phyloP scores from a whole-genome alignment of 2,797 vertebrate genomes.

The Acanthopagrus latus region DNA sequence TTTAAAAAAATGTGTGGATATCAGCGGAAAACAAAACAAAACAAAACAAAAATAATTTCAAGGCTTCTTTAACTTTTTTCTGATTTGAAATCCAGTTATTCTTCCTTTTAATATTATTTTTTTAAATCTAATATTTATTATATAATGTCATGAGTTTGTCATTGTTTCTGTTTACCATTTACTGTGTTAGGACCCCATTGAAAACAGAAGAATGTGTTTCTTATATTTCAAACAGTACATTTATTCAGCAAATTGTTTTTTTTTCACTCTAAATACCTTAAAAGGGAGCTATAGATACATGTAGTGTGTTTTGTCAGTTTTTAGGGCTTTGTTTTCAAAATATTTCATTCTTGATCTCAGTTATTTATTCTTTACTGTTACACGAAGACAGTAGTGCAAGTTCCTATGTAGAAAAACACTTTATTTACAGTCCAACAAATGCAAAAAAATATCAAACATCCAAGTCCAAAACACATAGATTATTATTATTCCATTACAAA shows the following conservation, averaged over 20 bases:
- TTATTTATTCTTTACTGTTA: slow-evolving; percentile 4
- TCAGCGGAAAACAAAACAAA: not conserved
- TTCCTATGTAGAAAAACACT: slow-evolving; percentile 58
- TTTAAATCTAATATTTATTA: not conserved
- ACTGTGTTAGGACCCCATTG: not conserved
- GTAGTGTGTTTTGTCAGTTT: not conserved
- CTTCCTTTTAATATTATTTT: not conserved
- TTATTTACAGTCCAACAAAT: slow-evolving; percentile 68
- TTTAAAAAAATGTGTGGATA: too few species aligned
- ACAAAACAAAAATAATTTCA: too few species aligned
- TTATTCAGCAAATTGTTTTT: not conserved
- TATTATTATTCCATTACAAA: slow-evolving; percentile 40
- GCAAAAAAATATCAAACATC: slow-evolving; percentile 59
- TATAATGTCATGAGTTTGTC: not conserved
- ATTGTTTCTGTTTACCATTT: not conserved
- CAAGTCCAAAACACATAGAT: slow-evolving; percentile 35
- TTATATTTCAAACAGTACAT: not conserved
- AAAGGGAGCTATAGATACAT: not conserved
- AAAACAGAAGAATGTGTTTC: not conserved
- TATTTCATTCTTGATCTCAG: not conserved
- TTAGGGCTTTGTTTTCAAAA: not conserved
- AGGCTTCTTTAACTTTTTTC: not conserved
- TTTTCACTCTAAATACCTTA: not conserved
- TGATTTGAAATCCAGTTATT: not conserved
- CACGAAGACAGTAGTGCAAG: slow-evolving; percentile 15